Evolutionary conservation across 2,113 vertebrate species (phyloP).

Genomic region (Papio anubis): DNA sequence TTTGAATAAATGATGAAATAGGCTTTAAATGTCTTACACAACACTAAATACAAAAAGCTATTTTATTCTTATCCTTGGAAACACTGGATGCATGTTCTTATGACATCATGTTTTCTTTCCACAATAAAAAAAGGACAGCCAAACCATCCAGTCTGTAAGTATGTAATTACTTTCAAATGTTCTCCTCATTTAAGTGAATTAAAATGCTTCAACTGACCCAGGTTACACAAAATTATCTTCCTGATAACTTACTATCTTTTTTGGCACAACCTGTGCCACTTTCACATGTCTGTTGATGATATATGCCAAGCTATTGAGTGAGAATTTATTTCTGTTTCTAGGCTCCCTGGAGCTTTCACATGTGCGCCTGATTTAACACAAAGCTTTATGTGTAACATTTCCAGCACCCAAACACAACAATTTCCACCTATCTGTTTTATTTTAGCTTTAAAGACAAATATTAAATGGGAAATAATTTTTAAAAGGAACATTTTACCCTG

Average conservation of each 20-base stretch:
- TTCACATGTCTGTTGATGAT: not conserved
- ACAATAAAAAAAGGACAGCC: not conserved
- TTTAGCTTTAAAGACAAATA: slow-evolving; percentile 49
- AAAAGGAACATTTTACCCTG: not conserved
- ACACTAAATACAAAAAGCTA: not conserved
- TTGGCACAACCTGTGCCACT: not conserved
- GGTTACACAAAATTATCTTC: not conserved
- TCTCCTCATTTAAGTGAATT: not conserved
- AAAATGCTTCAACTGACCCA: not conserved
- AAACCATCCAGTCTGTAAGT: not conserved
- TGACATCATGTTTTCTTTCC: not conserved
- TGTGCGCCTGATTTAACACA: not conserved
- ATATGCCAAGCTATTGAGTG: slow-evolving; percentile 23
- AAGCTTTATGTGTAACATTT: slow-evolving; percentile 6
- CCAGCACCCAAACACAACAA: not conserved
- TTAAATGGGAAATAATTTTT: not conserved
- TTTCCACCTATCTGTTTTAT: slow-evolving; percentile 1
- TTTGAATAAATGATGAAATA: slow-evolving; percentile 50
- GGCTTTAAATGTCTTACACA: not conserved
- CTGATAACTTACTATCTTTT: not conserved
- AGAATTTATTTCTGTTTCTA: slow-evolving; percentile 17
- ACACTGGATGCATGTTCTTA: not conserved
- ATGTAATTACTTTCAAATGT: not conserved
- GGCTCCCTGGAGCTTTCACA: not conserved
- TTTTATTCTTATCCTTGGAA: slow-evolving; percentile 5